Conservation (phyloP, 2,888 invertebrate genomes). For the Cephus sareptanus region DNA sequence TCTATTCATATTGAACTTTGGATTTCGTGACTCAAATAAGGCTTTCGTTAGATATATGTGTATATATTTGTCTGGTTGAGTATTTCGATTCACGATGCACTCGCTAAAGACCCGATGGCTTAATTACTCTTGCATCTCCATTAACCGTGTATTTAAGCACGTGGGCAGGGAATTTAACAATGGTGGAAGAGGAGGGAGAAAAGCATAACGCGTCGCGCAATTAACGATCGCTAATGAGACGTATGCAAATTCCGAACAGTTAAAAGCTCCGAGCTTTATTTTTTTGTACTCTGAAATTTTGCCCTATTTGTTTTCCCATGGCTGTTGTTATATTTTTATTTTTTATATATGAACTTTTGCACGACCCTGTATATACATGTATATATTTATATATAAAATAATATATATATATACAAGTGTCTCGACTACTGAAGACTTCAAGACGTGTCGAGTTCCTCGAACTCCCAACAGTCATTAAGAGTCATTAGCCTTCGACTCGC, state of each 20-base stretch:
- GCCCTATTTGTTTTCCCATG: neutral
- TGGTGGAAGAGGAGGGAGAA: constrained; percentile 20
- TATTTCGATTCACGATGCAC: neutral
- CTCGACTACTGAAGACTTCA: neutral
- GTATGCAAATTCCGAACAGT: constrained; percentile 40
- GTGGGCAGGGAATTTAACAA: constrained; percentile 7
- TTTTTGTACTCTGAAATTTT: constrained; percentile 8
- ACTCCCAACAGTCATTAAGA: neutral
- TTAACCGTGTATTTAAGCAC: constrained; percentile 7
- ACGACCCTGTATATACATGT: neutral
- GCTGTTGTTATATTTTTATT: neutral
- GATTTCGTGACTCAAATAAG: neutral
- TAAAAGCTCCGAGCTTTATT: constrained; percentile 27
- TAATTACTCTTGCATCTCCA: constrained; percentile 21
- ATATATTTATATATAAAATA: neutral
- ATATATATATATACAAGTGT: too few relatives aligned
- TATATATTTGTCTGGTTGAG: neutral
- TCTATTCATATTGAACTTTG: neutral
- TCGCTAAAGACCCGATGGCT: neutral
- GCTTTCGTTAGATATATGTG: neutral
- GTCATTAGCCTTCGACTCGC: neutral
- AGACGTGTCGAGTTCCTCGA: neutral
- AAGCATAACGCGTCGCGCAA: constrained; percentile 27
- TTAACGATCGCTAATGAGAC: constrained; percentile 47
- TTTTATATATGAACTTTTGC: neutral